Evolutionary conservation across 2,797 vertebrate genomes (phyloP), one percentile per base, ranked within the genome.

Genomic region (Lacerta bilineata): DNA sequence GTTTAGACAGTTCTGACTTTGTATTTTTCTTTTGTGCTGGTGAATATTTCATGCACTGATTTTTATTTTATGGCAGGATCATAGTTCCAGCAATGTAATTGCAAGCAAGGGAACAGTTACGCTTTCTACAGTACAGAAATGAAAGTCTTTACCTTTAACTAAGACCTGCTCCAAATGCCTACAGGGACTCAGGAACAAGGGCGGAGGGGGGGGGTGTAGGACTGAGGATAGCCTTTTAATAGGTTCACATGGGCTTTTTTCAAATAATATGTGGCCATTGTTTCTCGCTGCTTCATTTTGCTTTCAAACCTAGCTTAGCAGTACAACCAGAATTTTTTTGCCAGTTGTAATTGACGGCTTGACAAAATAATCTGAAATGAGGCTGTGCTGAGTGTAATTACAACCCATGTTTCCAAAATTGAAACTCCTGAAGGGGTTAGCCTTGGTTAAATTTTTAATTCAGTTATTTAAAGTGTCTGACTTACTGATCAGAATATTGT

Each of bases 1-100:
- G 92, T 84, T 91, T 90, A 91, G 87, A 41, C 80, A 92, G 90
- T 72, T 84, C 80, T 71, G 85, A 82, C 77, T 86, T 85, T 88
- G 83, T 39, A 13, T 85, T 90, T 89, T 91, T 87, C 86, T 85
- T 88, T 82, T 85, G 78, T 43, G n/a, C 85, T 84, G 85, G 88
- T 89, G 39, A 85, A 87, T 86, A 29, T 89, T 93, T 92, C 29
- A 89, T 81, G 88, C 78, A 78, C 80, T 92, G 72, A 81, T 88
- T 88, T 91, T 88, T 72, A 85, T 78, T 92, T 91, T 76, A 90
- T 86, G 55, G 76, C 87, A 88, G 87, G 84, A 91, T 93, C 78
- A 91, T 85, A 87, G 75, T 55, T 82, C 86, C 83, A 88, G 75
- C 88, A 93, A 72, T 83, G 75, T 76, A 92, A 85, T 90, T 93